Percentiles rank a stretch among this genome's conserved stretches.
These are phyloP conservation scores for Lytechinus variegatus DNA, from an alignment of 35 echinoderm and acorn worm species.

Conservation along the genomic window DNA sequence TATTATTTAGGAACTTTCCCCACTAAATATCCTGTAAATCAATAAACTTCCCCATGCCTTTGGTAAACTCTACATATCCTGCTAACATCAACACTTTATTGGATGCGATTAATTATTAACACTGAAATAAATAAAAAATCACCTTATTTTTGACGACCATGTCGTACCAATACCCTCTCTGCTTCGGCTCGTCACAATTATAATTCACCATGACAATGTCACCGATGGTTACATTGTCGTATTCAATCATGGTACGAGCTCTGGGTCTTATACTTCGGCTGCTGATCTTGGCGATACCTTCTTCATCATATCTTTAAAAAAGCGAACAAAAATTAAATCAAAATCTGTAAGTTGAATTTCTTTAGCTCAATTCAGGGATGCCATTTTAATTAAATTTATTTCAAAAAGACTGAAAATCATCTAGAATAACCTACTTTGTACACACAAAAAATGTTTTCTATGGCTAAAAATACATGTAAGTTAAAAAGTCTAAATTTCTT, in stretches of 20 bases:
- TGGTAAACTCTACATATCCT: not conserved
- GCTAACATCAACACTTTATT: not conserved
- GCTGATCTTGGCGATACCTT: slow-evolving; percentile 77
- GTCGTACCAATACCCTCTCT: slow-evolving; percentile 97
- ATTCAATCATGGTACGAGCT: slow-evolving; percentile 69
- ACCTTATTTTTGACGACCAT: slow-evolving; percentile 81
- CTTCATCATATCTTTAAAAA: slow-evolving; percentile 84
- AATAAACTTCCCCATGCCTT: not conserved
- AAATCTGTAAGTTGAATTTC: too few species aligned
- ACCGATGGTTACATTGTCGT: slow-evolving; percentile 64
- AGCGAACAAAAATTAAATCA: not conserved
- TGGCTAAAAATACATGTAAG: too few species aligned
- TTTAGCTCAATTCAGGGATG: too few species aligned
- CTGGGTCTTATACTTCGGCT: slow-evolving; percentile 78
- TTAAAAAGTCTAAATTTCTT: too few species aligned
- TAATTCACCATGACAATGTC: slow-evolving; percentile 95
- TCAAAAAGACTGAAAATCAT: too few species aligned
- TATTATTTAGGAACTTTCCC: too few species aligned
- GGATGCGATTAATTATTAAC: not conserved
- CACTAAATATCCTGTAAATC: not conserved
- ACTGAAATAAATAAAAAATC: not conserved
- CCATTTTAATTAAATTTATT: too few species aligned
- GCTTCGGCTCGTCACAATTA: slow-evolving; percentile 88
- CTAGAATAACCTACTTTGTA: too few species aligned
- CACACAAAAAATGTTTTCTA: too few species aligned